Evolutionary conservation across 2,888 invertebrate species (phyloP).

Genomic region (Bugulina stolonifera): DNA sequence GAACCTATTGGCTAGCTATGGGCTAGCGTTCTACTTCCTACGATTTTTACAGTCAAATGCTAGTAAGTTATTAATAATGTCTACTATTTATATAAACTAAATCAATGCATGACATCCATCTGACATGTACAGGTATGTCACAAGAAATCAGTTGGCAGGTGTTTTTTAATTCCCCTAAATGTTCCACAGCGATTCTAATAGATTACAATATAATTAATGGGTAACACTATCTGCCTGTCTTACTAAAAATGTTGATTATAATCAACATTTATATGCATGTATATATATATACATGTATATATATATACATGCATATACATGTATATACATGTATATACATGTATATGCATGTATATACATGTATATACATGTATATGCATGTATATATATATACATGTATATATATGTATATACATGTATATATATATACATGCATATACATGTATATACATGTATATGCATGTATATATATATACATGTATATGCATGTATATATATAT

Average conservation of each 20-base stretch:
- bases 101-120: no score
- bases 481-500: background rate
- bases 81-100: no score
- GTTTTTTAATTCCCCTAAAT: no score
- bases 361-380: background rate
- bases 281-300: background rate
- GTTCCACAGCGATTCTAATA: no score
- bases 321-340: background rate
- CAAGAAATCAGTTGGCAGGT: no score
- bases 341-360: background rate
- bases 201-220: no score
- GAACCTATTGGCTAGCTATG: slow-evolving; percentile 13
- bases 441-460: background rate
- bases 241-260: background rate
- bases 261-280: background rate
- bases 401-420: background rate
- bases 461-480: background rate
- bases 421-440: background rate
- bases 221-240: no score
- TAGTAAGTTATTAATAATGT: slow-evolving; percentile 17
- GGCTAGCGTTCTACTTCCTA: slow-evolving; percentile 2
- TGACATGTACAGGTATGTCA: no score
- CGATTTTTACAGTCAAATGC: background rate
- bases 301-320: background rate
- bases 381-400: background rate